phyloP scores from a whole-genome alignment of 2,888 invertebrate species.

The Conistra vaccinii region DNA sequence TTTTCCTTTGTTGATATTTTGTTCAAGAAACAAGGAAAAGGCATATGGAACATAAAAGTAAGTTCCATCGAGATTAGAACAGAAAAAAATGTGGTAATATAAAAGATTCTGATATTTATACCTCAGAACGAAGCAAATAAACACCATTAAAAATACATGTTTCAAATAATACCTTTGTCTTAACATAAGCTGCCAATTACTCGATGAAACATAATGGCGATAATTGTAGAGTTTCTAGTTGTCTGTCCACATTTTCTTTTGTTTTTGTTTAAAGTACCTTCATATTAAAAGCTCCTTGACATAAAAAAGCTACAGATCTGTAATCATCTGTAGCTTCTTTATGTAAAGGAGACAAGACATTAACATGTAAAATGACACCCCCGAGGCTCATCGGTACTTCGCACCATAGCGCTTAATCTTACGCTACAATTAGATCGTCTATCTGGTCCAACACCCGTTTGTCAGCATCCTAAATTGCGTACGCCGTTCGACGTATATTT shows the following conservation, averaged over 20 bases:
- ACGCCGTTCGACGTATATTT: slow-evolving; percentile 63
- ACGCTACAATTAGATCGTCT: slow-evolving; percentile 63
- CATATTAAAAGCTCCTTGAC: no score
- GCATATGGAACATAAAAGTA: slow-evolving; percentile 52
- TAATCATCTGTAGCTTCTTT: no score
- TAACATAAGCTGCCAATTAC: neutral
- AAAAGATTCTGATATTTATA: slow-evolving; percentile 16
- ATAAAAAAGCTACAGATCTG: no score
- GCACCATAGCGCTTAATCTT: slow-evolving; percentile 58
- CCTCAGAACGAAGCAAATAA: neutral
- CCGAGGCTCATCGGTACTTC: slow-evolving; percentile 36
- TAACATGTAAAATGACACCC: slow-evolving; percentile 52
- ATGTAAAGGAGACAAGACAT: neutral
- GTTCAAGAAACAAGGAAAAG: slow-evolving; percentile 51
- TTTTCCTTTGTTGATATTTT: slow-evolving; percentile 61
- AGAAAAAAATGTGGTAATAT: slow-evolving; percentile 9
- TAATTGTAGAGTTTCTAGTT: neutral
- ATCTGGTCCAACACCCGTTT: slow-evolving; percentile 60
- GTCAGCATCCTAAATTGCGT: slow-evolving; percentile 66
- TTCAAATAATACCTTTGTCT: no score
- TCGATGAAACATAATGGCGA: neutral
- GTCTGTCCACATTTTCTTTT: no score
- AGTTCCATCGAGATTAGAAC: slow-evolving; percentile 45
- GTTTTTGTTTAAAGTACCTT: no score
- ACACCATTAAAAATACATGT: neutral